Evolutionary conservation across 2,113 vertebrate genomes (phyloP).

Genomic region (Tympanuchus pallidicinctus): DNA sequence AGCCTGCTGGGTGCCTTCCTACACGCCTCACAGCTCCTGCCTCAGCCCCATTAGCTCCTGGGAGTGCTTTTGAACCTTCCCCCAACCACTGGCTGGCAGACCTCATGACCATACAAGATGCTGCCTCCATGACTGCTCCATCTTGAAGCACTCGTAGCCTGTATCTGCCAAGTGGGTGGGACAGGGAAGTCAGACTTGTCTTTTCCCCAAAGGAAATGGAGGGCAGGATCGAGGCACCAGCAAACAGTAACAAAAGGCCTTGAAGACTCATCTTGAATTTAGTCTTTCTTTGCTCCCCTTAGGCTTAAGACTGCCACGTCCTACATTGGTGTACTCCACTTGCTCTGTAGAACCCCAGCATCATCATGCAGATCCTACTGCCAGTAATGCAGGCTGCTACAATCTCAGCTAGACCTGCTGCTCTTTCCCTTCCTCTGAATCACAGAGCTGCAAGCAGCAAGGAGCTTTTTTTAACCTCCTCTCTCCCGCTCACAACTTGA

Average conservation of each 20-base stretch:
- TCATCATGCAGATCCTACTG: rapidly evolving
- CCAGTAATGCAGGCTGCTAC: not conserved
- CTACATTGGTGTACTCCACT: rapidly evolving
- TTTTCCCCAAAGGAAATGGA: not conserved
- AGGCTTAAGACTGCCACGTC: rapidly evolving
- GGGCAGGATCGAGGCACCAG: not conserved
- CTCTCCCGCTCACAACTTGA: not conserved
- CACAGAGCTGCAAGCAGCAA: not conserved
- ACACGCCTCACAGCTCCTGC: not conserved
- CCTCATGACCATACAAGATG: not conserved
- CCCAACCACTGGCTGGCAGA: not conserved
- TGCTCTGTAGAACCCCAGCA: not conserved
- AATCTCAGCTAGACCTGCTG: not conserved
- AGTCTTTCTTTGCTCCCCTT: not conserved
- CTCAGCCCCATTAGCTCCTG: not conserved
- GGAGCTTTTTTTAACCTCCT: not conserved
- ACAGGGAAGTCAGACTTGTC: not conserved
- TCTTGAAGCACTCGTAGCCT: not conserved
- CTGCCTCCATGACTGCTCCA: rapidly evolving
- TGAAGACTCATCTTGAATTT: not conserved
- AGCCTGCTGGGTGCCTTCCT: not conserved
- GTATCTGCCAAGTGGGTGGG: rapidly evolving
- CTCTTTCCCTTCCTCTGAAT: not conserved
- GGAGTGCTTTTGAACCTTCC: not conserved
- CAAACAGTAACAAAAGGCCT: not conserved